Evolutionary conservation across 2,888 invertebrate genomes (phyloP), one percentile per base, ranked within the genome.

Genomic region (Trissonchulus sp.): DNA sequence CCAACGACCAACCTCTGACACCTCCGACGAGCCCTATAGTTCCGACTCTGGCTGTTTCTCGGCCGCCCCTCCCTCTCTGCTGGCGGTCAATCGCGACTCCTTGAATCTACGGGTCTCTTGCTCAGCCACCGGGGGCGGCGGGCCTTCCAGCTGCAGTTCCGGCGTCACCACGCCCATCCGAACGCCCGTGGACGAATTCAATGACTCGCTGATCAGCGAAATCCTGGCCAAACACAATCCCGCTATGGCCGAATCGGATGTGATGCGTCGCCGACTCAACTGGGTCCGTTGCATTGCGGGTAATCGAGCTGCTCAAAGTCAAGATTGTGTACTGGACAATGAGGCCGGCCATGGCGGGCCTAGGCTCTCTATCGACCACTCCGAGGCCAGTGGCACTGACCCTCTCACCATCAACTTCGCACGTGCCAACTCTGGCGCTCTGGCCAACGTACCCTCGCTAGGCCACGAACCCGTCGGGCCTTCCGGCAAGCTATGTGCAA

Each of bases 121-220:
- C n/a, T n/a, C n/a, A n/a, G n/a, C n/a, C n/a, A n/a, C n/a, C n/a
- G 23, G 8, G 48, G 8, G 8, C 8, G 48, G 8, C 48, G 48
- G 48, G 8, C 71, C 71, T 30, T 69, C 71, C 36, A 36, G 36
- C 28, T n/a, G 36, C 34, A 69, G 37, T 35, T 69, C 71, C n/a
- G 37, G 71, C 8, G 15, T 69, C 28, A 69, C 71, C 28, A 69
- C 71, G 34, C 71, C 71, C 33, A 36, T 76, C 36, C 72, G 73
- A 34, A 77, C 77, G 35, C 77, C 77, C 2, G 77, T 77, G 35
- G 77, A 77, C 72, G 73, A 73, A n/a, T 77, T 77, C 74, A 77
- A 77, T 72, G 28, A 69, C 2, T n/a, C 30, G 15, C n/a, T 76
- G 35, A n/a, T 75, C 33, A 33, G 71, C n/a, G 75, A 73, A 2